Evolutionary conservation across 2,113 vertebrate species (phyloP).

Genomic region (Chrysochloris asiatica): DNA sequence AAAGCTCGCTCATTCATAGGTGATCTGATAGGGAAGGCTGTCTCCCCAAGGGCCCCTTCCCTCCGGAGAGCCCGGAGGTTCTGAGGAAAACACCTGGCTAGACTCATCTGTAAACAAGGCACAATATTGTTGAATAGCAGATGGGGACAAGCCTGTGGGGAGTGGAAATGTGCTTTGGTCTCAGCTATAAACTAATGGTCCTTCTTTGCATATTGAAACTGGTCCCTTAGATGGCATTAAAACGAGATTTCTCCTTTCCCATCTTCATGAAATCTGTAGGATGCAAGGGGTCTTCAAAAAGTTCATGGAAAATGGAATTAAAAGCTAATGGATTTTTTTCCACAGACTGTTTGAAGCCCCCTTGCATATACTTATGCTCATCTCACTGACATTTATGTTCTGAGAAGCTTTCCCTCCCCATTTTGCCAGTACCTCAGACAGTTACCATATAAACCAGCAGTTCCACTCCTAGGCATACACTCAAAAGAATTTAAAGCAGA

Average conservation of each 20-base stretch:
- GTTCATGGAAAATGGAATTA: too few relatives aligned
- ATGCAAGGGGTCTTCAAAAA: too few relatives aligned
- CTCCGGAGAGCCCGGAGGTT: background rate
- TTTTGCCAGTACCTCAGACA: background rate
- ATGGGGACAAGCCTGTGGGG: background rate
- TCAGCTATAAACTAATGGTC: background rate
- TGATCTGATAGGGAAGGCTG: background rate
- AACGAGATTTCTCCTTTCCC: background rate
- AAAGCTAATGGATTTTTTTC: too few relatives aligned
- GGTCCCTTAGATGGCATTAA: background rate
- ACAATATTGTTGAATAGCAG: background rate
- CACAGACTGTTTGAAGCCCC: too few relatives aligned
- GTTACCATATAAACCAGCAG: background rate
- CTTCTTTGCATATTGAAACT: background rate
- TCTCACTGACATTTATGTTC: background rate
- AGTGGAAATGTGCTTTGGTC: background rate
- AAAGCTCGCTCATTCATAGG: background rate
- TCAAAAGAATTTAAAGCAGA: background rate
- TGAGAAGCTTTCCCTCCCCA: background rate
- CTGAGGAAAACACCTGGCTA: background rate
- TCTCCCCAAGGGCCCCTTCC: background rate
- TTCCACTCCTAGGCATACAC: background rate
- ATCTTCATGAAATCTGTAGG: background rate
- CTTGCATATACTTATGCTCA: accelerated
- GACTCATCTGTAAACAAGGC: background rate